These are phyloP conservation scores for Python bivittatus DNA, from an alignment of 2,113 vertebrate species.

Conservation along the genomic window DNA sequence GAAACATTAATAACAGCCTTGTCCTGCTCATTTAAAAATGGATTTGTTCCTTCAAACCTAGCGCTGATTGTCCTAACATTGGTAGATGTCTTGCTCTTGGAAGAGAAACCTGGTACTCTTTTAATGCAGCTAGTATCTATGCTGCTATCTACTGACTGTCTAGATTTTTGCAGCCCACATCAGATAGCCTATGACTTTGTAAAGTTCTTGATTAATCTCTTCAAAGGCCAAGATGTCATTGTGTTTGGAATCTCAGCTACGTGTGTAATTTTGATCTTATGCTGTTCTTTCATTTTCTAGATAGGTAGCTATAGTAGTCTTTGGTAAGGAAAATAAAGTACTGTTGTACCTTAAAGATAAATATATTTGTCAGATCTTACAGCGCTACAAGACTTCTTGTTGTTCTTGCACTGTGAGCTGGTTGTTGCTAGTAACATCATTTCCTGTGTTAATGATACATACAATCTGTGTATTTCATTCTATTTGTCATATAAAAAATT, in stretches of 20 bases:
- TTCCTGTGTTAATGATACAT: neutral
- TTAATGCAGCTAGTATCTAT: neutral
- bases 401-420: neutral
- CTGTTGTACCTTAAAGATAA: neutral
- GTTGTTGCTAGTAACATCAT: neutral
- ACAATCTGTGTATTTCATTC: neutral
- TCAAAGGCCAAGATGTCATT: slow-evolving; percentile 18
- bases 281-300: too few species aligned
- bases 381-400: neutral
- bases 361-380: neutral
- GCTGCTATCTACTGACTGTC: neutral
- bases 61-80: neutral
- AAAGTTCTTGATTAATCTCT: slow-evolving; percentile 42
- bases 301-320: neutral
- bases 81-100: neutral
- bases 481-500: neutral
- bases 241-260: neutral
- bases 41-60: neutral
- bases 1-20: neutral
- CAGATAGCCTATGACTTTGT: neutral
- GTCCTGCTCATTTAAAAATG: neutral
- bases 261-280: neutral
- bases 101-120: slow-evolving; percentile 10
- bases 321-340: neutral
- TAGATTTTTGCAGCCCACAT: neutral